Conservation (phyloP, 2,113 vertebrate species). For the Calyptomena viridis region DNA sequence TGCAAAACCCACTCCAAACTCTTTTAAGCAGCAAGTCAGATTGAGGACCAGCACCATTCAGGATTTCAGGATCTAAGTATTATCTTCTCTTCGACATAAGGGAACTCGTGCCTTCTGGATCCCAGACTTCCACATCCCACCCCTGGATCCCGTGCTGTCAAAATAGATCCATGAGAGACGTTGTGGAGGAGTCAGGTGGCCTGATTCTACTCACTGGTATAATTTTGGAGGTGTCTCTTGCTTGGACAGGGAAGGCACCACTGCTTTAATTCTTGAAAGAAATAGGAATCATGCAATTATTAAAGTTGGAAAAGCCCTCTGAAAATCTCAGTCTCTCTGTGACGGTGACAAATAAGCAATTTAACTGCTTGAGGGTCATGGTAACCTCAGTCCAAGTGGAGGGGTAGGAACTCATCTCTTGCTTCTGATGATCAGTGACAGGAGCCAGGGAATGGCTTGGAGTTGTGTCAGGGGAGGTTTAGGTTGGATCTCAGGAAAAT, state of each 20-base stretch:
- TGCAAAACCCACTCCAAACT: neutral
- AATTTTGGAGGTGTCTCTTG: neutral
- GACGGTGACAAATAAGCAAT: neutral
- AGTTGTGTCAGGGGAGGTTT: neutral
- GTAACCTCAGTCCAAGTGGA: neutral
- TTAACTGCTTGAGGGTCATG: neutral
- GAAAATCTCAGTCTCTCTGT: neutral
- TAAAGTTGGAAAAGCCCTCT: neutral
- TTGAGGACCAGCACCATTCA: rapidly evolving
- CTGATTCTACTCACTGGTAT: neutral
- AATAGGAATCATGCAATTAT: neutral
- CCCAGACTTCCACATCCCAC: neutral
- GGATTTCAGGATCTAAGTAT: neutral
- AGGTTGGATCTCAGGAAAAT: neutral
- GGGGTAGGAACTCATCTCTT: neutral
- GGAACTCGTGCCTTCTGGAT: neutral
- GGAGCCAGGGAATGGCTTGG: neutral
- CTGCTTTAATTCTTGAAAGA: neutral
- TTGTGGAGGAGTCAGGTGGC: too few species aligned
- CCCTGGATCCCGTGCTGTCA: neutral
- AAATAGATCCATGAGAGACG: neutral
- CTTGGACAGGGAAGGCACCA: neutral
- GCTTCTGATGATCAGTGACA: neutral
- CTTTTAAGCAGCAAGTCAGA: neutral
- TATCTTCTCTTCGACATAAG: neutral